Conservation (phyloP, 2,888 invertebrate species). For the Lamellibrachia satsuma region DNA sequence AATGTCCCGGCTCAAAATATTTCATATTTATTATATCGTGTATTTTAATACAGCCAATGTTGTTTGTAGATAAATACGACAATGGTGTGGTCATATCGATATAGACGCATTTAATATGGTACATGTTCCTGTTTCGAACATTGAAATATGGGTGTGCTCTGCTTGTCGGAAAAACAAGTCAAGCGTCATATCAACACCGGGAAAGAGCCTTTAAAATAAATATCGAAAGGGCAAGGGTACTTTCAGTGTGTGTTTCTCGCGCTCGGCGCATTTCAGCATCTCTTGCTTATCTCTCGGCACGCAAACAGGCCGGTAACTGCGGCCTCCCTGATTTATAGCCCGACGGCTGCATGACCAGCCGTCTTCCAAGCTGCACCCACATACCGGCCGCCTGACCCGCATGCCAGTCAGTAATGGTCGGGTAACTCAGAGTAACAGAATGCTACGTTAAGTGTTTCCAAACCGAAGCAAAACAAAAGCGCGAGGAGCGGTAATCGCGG, state of each 20-base stretch:
- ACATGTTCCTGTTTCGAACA: neutral
- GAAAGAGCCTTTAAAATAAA: neutral
- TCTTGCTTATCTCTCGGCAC: neutral
- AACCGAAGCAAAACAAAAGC: conserved; percentile 13
- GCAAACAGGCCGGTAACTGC: conserved; percentile 13
- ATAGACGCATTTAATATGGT: neutral
- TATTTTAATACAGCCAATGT: neutral
- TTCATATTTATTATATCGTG: neutral
- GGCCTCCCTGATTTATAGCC: conserved; percentile 17
- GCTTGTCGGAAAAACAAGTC: neutral
- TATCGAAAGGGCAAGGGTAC: neutral
- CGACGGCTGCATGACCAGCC: neutral
- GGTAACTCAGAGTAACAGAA: conserved; percentile 12
- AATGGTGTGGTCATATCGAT: neutral
- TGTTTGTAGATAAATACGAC: neutral
- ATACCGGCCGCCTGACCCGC: conserved; percentile 13
- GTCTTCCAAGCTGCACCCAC: neutral
- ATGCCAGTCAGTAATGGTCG: conserved; percentile 3
- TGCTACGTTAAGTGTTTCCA: neutral
- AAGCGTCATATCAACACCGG: neutral
- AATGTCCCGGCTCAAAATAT: too few relatives aligned
- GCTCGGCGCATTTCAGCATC: neutral
- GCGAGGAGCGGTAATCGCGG: neutral
- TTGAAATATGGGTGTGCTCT: neutral
- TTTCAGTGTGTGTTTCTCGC: neutral